Percentiles rank a stretch among this genome's conserved stretches.
phyloP scores from a whole-genome alignment of 1,140 invertebrate genomes.

The Plutomurus gul region DNA sequence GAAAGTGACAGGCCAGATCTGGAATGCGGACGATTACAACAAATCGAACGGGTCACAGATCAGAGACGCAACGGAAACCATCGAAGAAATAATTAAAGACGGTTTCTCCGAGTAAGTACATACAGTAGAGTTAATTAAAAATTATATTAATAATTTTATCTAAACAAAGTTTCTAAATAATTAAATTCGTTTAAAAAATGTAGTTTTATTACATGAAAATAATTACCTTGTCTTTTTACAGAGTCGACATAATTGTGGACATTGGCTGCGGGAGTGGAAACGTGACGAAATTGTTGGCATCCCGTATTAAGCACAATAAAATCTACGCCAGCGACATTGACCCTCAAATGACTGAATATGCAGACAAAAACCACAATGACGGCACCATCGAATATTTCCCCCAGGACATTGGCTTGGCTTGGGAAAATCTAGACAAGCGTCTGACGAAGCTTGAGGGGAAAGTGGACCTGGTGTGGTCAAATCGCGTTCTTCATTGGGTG shows the following conservation, averaged over 20 bases:
- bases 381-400: not conserved
- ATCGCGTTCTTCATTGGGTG: slow-evolving; percentile 34
- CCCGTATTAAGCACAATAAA: not conserved
- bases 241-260: slow-evolving; percentile 31
- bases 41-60: not conserved
- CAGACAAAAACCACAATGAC: not conserved
- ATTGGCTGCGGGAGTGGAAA: slow-evolving; percentile 40
- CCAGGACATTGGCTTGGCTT: slow-evolving; percentile 14
- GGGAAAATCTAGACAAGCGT: not conserved
- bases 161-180: not conserved
- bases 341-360: slow-evolving; percentile 23
- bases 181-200: no score
- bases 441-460: slow-evolving; percentile 15
- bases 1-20: no score
- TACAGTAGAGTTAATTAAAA: not conserved
- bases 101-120: no score
- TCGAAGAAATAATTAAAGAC: not conserved
- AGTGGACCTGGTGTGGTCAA: slow-evolving; percentile 14
- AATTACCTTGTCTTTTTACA: not conserved
- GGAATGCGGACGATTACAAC: not conserved
- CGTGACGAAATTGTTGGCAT: not conserved
- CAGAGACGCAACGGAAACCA: not conserved
- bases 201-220: no score
- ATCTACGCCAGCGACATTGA: slow-evolving; percentile 13
- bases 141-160: not conserved